Evolutionary conservation across 2,113 vertebrate genomes (phyloP).

Genomic region (Echinops telfairi): DNA sequence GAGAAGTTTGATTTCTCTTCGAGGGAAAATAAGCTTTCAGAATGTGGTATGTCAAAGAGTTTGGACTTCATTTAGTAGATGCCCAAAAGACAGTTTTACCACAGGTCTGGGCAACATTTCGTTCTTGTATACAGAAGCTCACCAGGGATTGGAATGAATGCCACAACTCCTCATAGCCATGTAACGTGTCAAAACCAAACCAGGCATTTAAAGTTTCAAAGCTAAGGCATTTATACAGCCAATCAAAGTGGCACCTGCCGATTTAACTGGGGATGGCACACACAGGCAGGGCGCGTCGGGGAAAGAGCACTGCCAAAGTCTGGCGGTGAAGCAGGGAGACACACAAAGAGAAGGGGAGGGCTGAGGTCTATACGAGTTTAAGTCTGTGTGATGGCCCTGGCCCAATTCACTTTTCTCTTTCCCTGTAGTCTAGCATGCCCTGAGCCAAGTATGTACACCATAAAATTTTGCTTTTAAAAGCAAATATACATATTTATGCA

Average conservation of each 20-base stretch:
- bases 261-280: background rate
- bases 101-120: background rate
- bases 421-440: background rate
- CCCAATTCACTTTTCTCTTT: slow-evolving; percentile 34
- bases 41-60: slow-evolving; percentile 8
- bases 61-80: background rate
- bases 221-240: background rate
- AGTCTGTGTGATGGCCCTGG: background rate
- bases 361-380: background rate
- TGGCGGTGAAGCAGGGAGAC: background rate
- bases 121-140: background rate
- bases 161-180: background rate
- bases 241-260: background rate
- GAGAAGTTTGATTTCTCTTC: background rate
- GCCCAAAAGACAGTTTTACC: background rate
- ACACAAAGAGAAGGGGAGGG: background rate
- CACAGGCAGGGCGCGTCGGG: background rate
- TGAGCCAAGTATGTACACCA: background rate
- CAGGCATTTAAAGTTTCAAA: slow-evolving; percentile 11
- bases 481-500: background rate
- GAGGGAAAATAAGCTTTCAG: background rate
- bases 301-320: background rate
- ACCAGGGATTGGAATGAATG: background rate
- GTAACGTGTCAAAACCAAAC: background rate
- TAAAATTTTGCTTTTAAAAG: slow-evolving; percentile 31